These are phyloP conservation scores for Drosophila histrio DNA, from an alignment of 2,888 invertebrate genomes.

Conservation along the genomic window DNA sequence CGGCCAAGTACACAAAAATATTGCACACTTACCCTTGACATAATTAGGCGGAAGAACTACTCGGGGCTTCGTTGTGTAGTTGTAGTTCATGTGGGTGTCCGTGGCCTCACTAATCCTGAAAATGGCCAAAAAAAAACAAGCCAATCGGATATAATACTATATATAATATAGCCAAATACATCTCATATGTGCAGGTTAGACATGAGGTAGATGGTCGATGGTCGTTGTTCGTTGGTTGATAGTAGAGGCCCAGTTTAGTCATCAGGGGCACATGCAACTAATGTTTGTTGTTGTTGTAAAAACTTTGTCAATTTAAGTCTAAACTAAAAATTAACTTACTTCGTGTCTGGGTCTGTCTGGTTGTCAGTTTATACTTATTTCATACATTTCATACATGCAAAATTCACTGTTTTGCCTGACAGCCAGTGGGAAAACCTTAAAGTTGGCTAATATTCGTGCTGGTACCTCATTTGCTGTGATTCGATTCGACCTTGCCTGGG, in stretches of 20 bases:
- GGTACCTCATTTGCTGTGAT: slow-evolving; percentile 70
- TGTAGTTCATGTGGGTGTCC: slow-evolving; percentile 86
- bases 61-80: slow-evolving; percentile 88
- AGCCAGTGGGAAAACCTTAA: slow-evolving; percentile 35
- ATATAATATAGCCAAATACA: neutral
- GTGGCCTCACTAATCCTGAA: slow-evolving; percentile 83
- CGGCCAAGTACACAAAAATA: slow-evolving; percentile 4
- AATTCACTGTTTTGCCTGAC: slow-evolving; percentile 21
- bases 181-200: slow-evolving; percentile 7
- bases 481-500: slow-evolving; percentile 73
- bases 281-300: slow-evolving; percentile 29
- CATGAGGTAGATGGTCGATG: neutral
- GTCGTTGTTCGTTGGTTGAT: neutral
- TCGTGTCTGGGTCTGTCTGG: slow-evolving; percentile 58
- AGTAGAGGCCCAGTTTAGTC: slow-evolving; percentile 32
- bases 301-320: slow-evolving; percentile 78
- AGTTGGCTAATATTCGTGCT: slow-evolving; percentile 64
- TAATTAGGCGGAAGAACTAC: slow-evolving; percentile 90
- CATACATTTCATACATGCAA: slow-evolving; percentile 14
- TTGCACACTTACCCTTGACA: slow-evolving; percentile 88
- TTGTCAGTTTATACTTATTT: slow-evolving; percentile 10
- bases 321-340: slow-evolving; percentile 71
- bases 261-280: slow-evolving; percentile 57
- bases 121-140: slow-evolving; percentile 55
- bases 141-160: slow-evolving; percentile 27